Evolutionary conservation across 1,140 invertebrate species (phyloP), one percentile per base, ranked within the genome.

Genomic region (Antheraea pernyi): DNA sequence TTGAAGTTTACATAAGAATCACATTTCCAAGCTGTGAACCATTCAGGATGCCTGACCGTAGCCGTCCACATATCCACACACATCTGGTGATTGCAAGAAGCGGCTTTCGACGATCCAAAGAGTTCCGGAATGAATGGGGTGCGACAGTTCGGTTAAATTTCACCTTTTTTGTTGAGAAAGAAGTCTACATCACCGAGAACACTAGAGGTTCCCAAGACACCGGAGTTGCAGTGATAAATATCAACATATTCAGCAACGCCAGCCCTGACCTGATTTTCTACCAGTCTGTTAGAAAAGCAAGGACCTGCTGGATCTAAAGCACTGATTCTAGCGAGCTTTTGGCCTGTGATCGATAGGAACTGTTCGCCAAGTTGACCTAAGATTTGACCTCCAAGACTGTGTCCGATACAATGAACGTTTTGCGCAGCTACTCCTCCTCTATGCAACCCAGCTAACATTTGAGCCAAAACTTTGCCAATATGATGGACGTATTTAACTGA

Each of bases 311-410:
- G 22, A 30, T 30, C 22, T 30, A 30, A 30, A 2, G 22, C 22
- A 30, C 22, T 30, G 22, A 30, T 30, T 30, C 94, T 93, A 18
- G 96, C 96, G 16, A 96, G 95, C 86, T 97, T 96, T 80, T 97
- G 87, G 30, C 94, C 96, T n/a, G 95, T 95, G 59, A 96, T 95
- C 39, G 89, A 86, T 0, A 83, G 78, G 67, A 93, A 88, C n/a
- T 84, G 80, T 48, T 93, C 91, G 0, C 93, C 94, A 5, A 93
- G 86, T 13, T 93, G 78, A 0, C 92, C 94, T n/a, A 93, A 79
- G 37, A 94, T 94, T 69, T 94, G 93, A 0, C 91, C 88, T 0
- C 94, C 94, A 59, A 94, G 80, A 71, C 93, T 94, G 64, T 92
- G 92, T 0, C 92, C 92, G 58, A 92, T 85, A 30, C 89, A 82